Evolutionary conservation across 2,888 invertebrate genomes (phyloP).

Genomic region (Drosophila borborema): DNA sequence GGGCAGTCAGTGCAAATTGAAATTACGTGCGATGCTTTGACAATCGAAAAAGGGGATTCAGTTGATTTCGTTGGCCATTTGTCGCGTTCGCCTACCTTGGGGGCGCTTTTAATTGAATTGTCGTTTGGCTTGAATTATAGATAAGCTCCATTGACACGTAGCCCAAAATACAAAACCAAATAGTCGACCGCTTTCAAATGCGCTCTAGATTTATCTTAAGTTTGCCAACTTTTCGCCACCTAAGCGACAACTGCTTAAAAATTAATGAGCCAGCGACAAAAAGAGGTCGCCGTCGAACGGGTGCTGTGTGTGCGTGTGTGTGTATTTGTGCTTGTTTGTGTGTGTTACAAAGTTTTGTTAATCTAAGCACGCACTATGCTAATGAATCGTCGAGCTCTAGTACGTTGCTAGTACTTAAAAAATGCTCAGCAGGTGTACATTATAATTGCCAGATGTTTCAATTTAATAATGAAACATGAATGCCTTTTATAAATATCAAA

Average conservation of each 20-base stretch:
- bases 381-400: neutral
- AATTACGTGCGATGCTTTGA: slow-evolving; percentile 65
- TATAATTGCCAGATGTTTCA: slow-evolving; percentile 4
- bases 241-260: slow-evolving; percentile 54
- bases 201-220: slow-evolving; percentile 57
- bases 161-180: slow-evolving; percentile 13
- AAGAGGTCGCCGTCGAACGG: slow-evolving; percentile 21
- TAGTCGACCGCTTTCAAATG: slow-evolving; percentile 35
- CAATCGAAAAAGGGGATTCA: slow-evolving; percentile 49
- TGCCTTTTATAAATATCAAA: neutral
- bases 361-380: slow-evolving; percentile 33
- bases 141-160: slow-evolving; percentile 60
- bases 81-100: slow-evolving; percentile 44
- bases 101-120: slow-evolving; percentile 71
- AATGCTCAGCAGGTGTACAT: neutral
- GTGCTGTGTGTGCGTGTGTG: neutral
- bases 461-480: neutral
- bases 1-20: slow-evolving; percentile 45
- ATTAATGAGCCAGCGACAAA: slow-evolving; percentile 59
- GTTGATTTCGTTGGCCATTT: slow-evolving; percentile 50
- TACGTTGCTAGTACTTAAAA: neutral
- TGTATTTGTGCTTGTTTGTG: neutral
- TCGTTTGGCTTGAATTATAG: slow-evolving; percentile 64
- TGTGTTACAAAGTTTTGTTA: slow-evolving; percentile 16
- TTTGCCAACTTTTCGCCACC: slow-evolving; percentile 53